These are phyloP conservation scores for Dolichopus griseipennis DNA, from an alignment of 2,888 invertebrate genomes.

Conservation along the genomic window DNA sequence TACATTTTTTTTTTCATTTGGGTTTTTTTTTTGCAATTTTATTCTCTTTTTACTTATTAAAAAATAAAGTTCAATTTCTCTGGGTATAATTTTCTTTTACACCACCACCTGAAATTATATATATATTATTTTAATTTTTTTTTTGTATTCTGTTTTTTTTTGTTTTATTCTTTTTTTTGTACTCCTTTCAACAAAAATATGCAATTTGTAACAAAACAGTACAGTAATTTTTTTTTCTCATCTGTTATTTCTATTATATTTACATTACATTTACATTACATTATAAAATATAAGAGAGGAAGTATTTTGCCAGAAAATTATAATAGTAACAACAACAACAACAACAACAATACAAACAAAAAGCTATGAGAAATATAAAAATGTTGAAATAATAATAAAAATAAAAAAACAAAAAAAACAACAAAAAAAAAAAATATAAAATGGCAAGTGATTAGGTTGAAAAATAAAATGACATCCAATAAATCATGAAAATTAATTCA, in stretches of 20 bases:
- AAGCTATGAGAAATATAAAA: background rate
- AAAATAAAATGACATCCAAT: constrained; percentile 6
- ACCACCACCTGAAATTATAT: no score
- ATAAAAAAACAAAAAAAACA: background rate
- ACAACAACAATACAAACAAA: background rate
- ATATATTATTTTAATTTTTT: no score
- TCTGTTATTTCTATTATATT: no score
- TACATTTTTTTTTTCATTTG: no score
- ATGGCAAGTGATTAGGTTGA: background rate
- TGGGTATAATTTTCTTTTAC: no score
- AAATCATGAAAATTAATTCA: constrained; percentile 1
- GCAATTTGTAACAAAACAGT: background rate
- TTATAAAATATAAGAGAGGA: background rate
- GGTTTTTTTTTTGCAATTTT: no score
- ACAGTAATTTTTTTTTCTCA: background rate
- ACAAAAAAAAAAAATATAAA: background rate
- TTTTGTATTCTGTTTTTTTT: no score
- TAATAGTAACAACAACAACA: background rate
- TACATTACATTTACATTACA: background rate
- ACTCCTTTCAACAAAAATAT: background rate
- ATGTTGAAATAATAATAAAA: no score
- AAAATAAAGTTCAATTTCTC: no score
- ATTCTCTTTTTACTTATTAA: background rate
- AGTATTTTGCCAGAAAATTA: background rate
- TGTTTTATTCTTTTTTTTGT: background rate